A percentile compares a stretch with the other conserved stretches of the same genome.
Conservation (phyloP, 2,797 vertebrate species). For the Lacerta bilineata region DNA sequence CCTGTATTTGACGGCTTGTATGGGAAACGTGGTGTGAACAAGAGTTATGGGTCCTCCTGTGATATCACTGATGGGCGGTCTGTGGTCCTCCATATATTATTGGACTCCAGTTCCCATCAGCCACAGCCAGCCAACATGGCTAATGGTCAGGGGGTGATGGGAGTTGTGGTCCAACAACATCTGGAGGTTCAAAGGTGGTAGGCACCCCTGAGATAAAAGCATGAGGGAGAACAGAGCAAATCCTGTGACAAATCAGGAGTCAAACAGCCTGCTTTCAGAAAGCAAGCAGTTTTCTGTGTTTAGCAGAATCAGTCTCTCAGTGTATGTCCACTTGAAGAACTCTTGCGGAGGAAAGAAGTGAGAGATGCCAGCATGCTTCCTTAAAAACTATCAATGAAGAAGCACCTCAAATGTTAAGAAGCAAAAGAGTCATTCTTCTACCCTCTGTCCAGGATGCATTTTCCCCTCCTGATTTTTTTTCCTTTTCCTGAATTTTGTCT, state of each 20-base stretch:
- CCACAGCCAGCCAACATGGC: too few relatives aligned
- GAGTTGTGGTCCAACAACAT: too few relatives aligned
- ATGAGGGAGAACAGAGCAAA: background rate
- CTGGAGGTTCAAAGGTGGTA: too few relatives aligned
- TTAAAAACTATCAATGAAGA: background rate
- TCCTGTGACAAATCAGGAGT: background rate
- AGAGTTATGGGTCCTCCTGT: background rate
- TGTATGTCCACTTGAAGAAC: too few relatives aligned
- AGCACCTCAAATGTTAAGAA: background rate
- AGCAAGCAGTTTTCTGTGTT: background rate
- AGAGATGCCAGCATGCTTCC: background rate
- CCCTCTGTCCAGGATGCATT: background rate
- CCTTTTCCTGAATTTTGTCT: background rate
- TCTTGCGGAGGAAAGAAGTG: background rate
- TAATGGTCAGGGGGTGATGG: too few relatives aligned
- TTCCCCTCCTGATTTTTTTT: background rate
- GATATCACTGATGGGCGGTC: background rate
- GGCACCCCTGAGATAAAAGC: background rate
- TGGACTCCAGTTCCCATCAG: too few relatives aligned
- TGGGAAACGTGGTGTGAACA: background rate
- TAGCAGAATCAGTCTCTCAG: background rate
- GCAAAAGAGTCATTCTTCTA: too few relatives aligned
- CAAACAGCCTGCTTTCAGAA: background rate
- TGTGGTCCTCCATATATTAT: too few relatives aligned
- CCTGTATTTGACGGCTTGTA: background rate